Evolutionary conservation across 2,797 vertebrate genomes (phyloP).

Genomic region (Sus cebifrons): DNA sequence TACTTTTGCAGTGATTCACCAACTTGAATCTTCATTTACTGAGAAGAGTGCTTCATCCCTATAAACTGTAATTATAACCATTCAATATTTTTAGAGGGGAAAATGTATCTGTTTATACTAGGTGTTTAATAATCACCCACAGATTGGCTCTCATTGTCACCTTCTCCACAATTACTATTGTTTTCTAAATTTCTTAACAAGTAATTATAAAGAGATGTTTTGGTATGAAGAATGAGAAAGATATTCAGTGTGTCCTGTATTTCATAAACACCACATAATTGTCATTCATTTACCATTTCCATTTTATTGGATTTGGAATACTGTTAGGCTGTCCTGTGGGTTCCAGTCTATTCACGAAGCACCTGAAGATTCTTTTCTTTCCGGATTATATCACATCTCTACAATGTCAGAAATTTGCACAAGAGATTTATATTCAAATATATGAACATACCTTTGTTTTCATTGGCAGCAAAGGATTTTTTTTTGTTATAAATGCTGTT

Average conservation of each 20-base stretch:
- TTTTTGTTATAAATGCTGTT: not conserved
- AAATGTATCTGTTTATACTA: slow-evolving; percentile 65
- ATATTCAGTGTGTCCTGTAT: slow-evolving; percentile 46
- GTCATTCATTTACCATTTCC: slow-evolving; percentile 31
- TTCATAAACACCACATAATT: slow-evolving; percentile 67
- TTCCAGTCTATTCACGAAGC: not conserved
- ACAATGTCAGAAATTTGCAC: not conserved
- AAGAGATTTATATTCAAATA: slow-evolving; percentile 11
- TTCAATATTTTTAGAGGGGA: slow-evolving; percentile 72
- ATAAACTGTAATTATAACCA: slow-evolving; percentile 75
- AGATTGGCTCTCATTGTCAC: slow-evolving; percentile 74
- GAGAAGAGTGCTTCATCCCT: slow-evolving; percentile 57
- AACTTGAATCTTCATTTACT: slow-evolving; percentile 32
- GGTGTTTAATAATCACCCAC: slow-evolving; percentile 79
- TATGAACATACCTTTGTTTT: not conserved
- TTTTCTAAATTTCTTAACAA: slow-evolving; percentile 77
- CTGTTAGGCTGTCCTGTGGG: not conserved
- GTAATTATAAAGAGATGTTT: slow-evolving; percentile 76
- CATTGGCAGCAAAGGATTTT: not conserved
- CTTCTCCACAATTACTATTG: slow-evolving; percentile 77
- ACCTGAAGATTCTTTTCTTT: not conserved
- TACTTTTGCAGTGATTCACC: slow-evolving; percentile 52
- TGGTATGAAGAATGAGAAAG: slow-evolving; percentile 58
- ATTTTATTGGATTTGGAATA: not conserved
- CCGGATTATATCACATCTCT: not conserved